Base-by-base conservation (phyloP, 2,888 invertebrate species). In the Scaptomyza reducta region DNA sequence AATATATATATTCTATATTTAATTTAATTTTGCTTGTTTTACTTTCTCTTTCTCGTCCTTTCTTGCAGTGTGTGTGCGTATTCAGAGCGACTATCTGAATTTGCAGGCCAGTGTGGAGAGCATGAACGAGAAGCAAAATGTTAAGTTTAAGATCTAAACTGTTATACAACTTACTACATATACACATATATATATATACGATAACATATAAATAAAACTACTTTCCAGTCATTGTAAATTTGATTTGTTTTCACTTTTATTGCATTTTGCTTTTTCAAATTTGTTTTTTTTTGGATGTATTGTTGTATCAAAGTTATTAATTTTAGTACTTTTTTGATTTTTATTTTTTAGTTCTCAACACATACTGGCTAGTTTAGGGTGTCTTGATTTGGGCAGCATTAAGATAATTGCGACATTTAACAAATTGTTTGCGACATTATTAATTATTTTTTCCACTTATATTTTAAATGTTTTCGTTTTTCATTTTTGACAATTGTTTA, bases 11-110 rank as follows among this genome's bases (percentile, higher is more conserved):
- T 64, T 38, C 31, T 33, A 31, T 53, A 25, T 35, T 57, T 27
- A 31, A 6, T 31, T 27, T 55, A 7, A 41, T 22, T 41, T 53
- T 11, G 14, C 11, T 40, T 9, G 22, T 10, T 54, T 33, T 38
- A 0, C n/a, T 33, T 16, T n/a, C 18, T n/a, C 25, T 27, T 35
- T 49, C 31, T 46, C 44, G 42, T n/a, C 31, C 58, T 70, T 47
- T 55, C 14, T 84, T 90, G 54, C 89, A 91, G 91, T 89, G 49
- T 90, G 91, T 75, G 85, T 83, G 60, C 87, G 87, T 54, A 91
- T 91, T 59, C 91, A 90, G 76, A 79, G 83, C 57, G 90, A 90
- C 14, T 90, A 87, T 65, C 75, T 89, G 75, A 89, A 66, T 80
- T 72, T 74, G 66, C 88, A 90, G 74, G 83, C 86, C 54, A 90